phyloP scores from a whole-genome alignment of 1,140 invertebrate genomes.

The Psix sp. region DNA sequence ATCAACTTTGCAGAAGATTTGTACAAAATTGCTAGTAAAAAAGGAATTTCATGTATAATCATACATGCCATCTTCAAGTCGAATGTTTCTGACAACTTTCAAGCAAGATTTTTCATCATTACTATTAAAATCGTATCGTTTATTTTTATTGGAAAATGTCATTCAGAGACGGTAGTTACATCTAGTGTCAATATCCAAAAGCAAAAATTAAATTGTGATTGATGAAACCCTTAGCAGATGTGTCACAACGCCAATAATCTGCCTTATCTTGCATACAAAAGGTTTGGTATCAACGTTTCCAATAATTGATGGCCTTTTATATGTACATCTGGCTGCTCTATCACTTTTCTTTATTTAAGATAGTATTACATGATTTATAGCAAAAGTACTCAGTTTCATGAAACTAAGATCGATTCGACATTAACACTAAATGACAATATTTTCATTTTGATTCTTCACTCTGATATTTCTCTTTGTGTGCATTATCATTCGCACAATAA shows the following conservation, averaged over 20 bases:
- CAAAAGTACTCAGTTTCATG: no score
- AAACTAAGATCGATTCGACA: no score
- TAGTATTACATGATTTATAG: no score
- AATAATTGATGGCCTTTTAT: conserved; percentile 25
- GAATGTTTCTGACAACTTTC: no score
- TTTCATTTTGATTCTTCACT: no score
- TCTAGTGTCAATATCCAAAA: conserved; percentile 1
- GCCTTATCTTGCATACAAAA: conserved; percentile 15
- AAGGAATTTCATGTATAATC: not conserved
- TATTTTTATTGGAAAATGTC: no score
- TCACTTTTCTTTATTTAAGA: conserved; percentile 7
- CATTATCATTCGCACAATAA: no score
- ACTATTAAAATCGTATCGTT: no score
- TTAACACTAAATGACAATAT: no score
- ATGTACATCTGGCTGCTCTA: not conserved
- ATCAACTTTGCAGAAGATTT: not conserved
- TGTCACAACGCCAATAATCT: conserved; percentile 34
- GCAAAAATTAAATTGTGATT: conserved; percentile 48
- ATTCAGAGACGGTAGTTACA: not conserved
- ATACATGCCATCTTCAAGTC: not conserved
- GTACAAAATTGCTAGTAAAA: not conserved
- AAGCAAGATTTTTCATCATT: no score
- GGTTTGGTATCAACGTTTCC: conserved; percentile 15
- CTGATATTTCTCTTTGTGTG: no score
- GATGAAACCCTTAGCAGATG: conserved; percentile 28